Percentiles rank a stretch among this genome's conserved stretches.
Evolutionary conservation across 2,113 vertebrate genomes (phyloP).

Genomic region (Athene cunicularia): DNA sequence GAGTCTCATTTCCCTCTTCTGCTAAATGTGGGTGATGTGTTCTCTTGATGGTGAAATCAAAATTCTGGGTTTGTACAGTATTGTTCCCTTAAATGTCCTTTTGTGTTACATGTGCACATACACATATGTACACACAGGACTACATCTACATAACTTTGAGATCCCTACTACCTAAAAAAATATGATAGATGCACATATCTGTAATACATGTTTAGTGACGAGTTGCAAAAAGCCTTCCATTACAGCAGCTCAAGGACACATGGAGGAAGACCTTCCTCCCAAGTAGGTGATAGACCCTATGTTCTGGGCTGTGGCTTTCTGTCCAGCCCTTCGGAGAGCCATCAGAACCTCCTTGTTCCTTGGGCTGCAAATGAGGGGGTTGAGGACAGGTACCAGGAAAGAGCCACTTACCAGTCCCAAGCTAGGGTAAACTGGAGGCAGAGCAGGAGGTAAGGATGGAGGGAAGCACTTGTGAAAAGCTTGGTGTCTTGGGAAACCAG

Average conservation of each 20-base stretch:
- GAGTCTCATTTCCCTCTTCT: not conserved
- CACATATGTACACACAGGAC: not conserved
- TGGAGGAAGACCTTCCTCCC: not conserved
- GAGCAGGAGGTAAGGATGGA: not conserved
- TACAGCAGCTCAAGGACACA: not conserved
- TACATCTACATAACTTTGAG: not conserved
- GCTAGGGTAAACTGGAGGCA: not conserved
- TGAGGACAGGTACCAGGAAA: not conserved
- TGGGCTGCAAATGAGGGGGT: not conserved
- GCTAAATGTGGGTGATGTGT: not conserved
- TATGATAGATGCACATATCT: too few species aligned
- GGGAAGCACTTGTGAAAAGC: not conserved
- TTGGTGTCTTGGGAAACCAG: not conserved
- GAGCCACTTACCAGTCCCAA: not conserved
- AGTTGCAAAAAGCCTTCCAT: not conserved
- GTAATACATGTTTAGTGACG: not conserved
- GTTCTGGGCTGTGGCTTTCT: not conserved
- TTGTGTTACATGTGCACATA: not conserved
- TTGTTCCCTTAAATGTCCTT: not conserved
- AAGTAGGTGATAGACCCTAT: rapidly evolving
- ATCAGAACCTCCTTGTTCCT: rapidly evolving
- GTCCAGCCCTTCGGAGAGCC: not conserved
- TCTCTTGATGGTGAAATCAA: not conserved
- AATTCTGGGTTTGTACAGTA: not conserved
- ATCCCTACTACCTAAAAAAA: not conserved